Base-by-base conservation (phyloP, 1,140 invertebrate genomes). In the Zaprionus africanus region DNA sequence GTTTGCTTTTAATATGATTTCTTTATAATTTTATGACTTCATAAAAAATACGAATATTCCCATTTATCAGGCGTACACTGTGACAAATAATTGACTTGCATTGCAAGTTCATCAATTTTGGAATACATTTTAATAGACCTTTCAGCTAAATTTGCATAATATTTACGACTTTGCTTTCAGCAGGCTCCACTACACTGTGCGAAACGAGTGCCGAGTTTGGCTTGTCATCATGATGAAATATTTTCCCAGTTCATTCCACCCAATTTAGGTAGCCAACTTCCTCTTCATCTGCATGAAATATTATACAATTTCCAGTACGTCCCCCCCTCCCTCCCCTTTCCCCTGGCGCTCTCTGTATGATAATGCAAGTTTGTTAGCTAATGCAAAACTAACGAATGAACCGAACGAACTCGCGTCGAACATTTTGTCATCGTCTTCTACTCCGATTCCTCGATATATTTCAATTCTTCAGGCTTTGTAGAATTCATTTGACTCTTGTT, bases 401-500 rank as follows among this genome's bases (percentile, higher is more conserved):
- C 41, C 41, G 41, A 46, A 15, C 36, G 36, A 38, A 38, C 36
- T 17, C 41, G n/a, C 17, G 6, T 17, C 38, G 38, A n/a, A 41
- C 38, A 41, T n/a, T 34, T 56, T 65, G 36, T 56, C 49, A 65
- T 66, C 64, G 26, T 46, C 41, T 46, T 46, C n/a, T 46, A 15
- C 36, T 13, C n/a, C 41, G 6, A 7, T 17, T 58, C 64, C 49
- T 67, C 38, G 22, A 6, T 46, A 22, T 34, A 34, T 63, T 67
- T 17, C 46, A 22, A 49, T 19, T 15, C 17, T 51, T 61, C 9
- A 19, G 38, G 5, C n/a, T 43, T 49, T 51, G 22, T 17, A 49
- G 60, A 41, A 73, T 67, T 46, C n/a, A 73, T 73, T 67, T 73
- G 76, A 74, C 70, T 82, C 66, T 78, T 58, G 79, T 51, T 53